Percentiles rank a stretch among this genome's conserved stretches.
Evolutionary conservation across 2,888 invertebrate genomes (phyloP).

Genomic region (Pristionchus arcanus): DNA sequence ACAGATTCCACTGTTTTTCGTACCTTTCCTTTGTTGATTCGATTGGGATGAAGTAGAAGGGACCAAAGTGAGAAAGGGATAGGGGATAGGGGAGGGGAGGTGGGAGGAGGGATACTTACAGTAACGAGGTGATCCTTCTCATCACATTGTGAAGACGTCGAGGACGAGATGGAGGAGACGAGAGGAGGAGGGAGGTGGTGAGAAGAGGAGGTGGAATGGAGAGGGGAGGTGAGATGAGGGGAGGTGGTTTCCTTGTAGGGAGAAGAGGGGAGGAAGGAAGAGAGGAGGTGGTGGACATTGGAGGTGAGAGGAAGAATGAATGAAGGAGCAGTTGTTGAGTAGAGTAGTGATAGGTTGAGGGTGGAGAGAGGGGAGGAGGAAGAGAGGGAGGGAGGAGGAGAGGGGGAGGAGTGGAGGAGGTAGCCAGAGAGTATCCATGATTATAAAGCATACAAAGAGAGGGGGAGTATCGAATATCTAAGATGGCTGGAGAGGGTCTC

Average conservation of each 20-base stretch:
- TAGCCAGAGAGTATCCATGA: constrained; percentile 53
- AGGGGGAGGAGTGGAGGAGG: constrained; percentile 10
- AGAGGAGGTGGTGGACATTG: constrained; percentile 28
- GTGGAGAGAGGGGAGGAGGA: constrained; percentile 42
- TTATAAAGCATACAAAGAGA: constrained; percentile 29
- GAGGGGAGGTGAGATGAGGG: constrained; percentile 7
- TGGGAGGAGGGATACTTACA: neutral
- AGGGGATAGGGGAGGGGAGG: neutral
- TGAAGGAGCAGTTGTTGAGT: constrained; percentile 49
- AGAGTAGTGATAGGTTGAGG: constrained; percentile 58
- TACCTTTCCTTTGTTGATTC: neutral
- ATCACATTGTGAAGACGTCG: neutral
- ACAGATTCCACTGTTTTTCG: neutral
- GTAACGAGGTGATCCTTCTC: constrained; percentile 26
- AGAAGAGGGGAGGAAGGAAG: constrained; percentile 34
- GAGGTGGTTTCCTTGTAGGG: constrained; percentile 34
- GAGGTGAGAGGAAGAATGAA: constrained; percentile 48
- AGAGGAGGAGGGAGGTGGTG: constrained; percentile 29
- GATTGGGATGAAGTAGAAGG: constrained; percentile 3
- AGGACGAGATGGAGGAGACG: neutral
- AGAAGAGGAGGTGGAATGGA: neutral
- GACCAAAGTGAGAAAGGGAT: neutral
- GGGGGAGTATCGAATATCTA: neutral
- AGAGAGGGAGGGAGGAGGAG: constrained; percentile 56
- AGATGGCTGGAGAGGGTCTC: neutral